Evolutionary conservation across 2,113 vertebrate genomes (phyloP).

Genomic region (Fregata magnificens): DNA sequence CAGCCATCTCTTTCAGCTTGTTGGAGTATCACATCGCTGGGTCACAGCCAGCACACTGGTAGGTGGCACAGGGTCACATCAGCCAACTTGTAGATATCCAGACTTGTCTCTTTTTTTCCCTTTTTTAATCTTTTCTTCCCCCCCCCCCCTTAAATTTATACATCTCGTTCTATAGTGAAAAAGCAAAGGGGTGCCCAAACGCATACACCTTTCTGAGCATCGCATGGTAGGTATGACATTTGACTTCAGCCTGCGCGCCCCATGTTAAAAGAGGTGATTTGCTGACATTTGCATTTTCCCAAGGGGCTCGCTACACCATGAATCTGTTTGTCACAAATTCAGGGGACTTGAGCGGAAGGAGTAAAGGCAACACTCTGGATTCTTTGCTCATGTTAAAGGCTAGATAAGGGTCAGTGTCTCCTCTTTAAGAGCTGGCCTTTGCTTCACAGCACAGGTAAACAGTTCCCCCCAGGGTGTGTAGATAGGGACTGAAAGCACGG

Average conservation of each 20-base stretch:
- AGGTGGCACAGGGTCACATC: conserved; percentile 46
- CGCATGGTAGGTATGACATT: not conserved
- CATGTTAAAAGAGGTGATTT: not conserved
- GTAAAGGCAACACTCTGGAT: not conserved
- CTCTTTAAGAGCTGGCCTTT: conserved; percentile 11
- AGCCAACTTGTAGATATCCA: conserved; percentile 25
- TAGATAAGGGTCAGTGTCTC: not conserved
- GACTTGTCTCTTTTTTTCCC: not conserved
- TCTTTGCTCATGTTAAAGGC: not conserved
- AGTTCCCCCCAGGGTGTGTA: not conserved
- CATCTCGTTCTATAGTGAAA: rapidly evolving
- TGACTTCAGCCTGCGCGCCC: not conserved
- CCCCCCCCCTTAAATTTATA: not conserved
- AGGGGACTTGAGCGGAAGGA: not conserved
- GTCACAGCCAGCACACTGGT: conserved; percentile 37
- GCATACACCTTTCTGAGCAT: not conserved
- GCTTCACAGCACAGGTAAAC: conserved; percentile 30
- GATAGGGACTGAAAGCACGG: not conserved
- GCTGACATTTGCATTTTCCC: conserved; percentile 26
- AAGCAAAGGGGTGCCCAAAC: not conserved
- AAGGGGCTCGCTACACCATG: not conserved
- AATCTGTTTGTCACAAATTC: conserved; percentile 3
- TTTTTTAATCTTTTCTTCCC: no score
- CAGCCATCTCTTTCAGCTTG: not conserved
- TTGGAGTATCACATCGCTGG: conserved; percentile 23